Conservation (phyloP, 2,113 vertebrate genomes). For the Aegotheles bennettii region DNA sequence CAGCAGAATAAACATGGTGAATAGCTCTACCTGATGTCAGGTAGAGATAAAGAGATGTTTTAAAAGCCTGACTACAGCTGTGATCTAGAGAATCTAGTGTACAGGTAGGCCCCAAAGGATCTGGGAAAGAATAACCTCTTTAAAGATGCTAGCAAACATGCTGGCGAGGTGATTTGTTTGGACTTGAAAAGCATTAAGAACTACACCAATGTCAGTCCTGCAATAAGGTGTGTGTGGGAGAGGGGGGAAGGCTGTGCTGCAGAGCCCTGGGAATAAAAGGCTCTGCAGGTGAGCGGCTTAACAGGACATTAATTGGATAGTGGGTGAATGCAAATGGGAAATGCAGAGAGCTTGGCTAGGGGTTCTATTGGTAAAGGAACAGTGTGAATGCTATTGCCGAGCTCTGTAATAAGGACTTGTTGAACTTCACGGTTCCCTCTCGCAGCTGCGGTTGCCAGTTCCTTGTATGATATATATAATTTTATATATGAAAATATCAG, state of each 20-base stretch:
- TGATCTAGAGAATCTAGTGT: neutral
- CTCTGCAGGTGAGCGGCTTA: neutral
- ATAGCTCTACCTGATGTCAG: neutral
- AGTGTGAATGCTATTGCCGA: neutral
- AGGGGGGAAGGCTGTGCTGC: neutral
- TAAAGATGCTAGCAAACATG: neutral
- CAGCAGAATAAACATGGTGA: neutral
- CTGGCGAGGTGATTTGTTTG: neutral
- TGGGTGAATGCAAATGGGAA: neutral
- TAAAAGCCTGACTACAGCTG: neutral
- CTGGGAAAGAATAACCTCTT: neutral
- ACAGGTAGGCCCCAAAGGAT: neutral
- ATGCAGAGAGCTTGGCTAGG: neutral
- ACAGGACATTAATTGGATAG: neutral
- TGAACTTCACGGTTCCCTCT: neutral
- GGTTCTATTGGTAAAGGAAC: neutral
- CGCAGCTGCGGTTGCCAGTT: neutral
- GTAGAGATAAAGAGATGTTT: neutral
- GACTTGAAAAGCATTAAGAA: neutral
- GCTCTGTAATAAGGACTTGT: neutral
- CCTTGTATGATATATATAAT: neutral
- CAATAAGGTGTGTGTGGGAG: neutral
- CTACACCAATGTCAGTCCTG: neutral
- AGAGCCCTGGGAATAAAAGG: neutral
- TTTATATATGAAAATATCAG: neutral